Percentiles rank a stretch among this genome's conserved stretches.
Conservation (phyloP, 2,113 vertebrate species). For the human (Homo sapiens) region GRCh38 chr4:28403001-28403500, state of each 20-base stretch:
- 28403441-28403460: background rate
- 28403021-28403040: too few species aligned
- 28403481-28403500: background rate
- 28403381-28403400: background rate
- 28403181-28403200: background rate
- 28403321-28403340: background rate
- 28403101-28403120: too few species aligned
- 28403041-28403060: too few species aligned
- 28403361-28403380: background rate
- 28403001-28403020: too few species aligned
- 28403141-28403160: background rate
- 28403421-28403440: background rate
- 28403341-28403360: background rate
- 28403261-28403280: background rate
- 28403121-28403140: too few species aligned
- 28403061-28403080: too few species aligned
- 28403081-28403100: too few species aligned
- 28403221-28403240: background rate
- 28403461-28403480: background rate
- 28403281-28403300: background rate
- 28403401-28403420: background rate
- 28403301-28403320: background rate
- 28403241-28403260: background rate
- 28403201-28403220: background rate
- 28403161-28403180: background rate